phyloP scores from a whole-genome alignment of 2,888 invertebrate species.

The Frankliniella intonsa region DNA sequence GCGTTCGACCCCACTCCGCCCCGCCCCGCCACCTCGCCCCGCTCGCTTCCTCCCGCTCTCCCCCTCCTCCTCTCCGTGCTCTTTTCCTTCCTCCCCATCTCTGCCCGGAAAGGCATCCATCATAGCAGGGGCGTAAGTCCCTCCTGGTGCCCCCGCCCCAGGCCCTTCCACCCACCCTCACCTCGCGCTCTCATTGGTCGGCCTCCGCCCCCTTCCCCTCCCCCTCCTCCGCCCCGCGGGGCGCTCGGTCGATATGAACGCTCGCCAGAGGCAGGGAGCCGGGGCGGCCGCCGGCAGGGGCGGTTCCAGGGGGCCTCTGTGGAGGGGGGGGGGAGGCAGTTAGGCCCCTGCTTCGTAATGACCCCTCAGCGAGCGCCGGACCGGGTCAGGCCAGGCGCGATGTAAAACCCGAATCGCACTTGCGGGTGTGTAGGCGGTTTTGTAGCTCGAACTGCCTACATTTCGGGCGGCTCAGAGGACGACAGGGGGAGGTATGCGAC shows the following conservation, averaged over 20 bases:
- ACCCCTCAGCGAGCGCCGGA: too few relatives aligned
- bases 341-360: too few relatives aligned
- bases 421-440: too few relatives aligned
- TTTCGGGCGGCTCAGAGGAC: too few relatives aligned
- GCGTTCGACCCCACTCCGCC: neutral
- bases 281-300: neutral
- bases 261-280: neutral
- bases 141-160: neutral
- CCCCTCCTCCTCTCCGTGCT: too few relatives aligned
- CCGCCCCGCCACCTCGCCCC: neutral
- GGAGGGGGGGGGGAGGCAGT: too few relatives aligned
- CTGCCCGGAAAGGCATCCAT: neutral
- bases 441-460: too few relatives aligned
- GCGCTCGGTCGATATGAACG: neutral
- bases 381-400: too few relatives aligned
- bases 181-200: conserved; percentile 14
- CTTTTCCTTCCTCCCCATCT: too few relatives aligned
- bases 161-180: neutral
- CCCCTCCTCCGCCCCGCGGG: neutral
- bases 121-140: neutral
- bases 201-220: neutral
- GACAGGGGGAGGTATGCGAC: too few relatives aligned
- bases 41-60: neutral
- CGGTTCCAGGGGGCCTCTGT: neutral
- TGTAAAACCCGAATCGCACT: too few relatives aligned